Conservation (phyloP, 2,113 vertebrate genomes). For the Pipa parva region DNA sequence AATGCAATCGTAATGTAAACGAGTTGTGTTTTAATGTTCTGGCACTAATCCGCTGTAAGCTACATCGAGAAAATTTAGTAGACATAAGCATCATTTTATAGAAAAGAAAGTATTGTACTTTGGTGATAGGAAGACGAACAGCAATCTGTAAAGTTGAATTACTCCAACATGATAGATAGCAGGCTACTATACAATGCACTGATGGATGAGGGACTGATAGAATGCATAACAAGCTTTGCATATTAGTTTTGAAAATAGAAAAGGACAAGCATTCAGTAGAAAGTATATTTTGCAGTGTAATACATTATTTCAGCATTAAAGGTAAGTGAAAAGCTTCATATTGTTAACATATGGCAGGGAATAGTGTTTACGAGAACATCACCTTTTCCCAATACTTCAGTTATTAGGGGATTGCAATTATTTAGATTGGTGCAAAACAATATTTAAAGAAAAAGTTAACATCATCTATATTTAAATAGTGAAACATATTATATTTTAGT, state of each 20-base stretch:
- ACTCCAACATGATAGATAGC: constrained; percentile 33
- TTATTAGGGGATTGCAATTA: no score
- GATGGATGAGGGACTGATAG: constrained; percentile 29
- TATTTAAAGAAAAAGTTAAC: no score
- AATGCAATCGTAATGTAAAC: constrained; percentile 8
- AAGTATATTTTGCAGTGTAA: no score
- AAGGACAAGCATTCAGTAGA: constrained; percentile 1
- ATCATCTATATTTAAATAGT: no score
- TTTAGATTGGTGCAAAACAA: no score
- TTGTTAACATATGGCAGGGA: no score
- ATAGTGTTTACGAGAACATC: no score
- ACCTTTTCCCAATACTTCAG: no score
- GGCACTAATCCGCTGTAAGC: constrained; percentile 11
- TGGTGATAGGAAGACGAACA: constrained; percentile 32
- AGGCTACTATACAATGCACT: constrained; percentile 1
- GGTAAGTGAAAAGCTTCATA: no score
- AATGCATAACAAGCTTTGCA: constrained; percentile 28
- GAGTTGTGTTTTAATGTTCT: constrained; percentile 15
- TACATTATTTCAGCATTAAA: no score
- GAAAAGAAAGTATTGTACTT: constrained; percentile 24
- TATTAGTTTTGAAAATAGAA: constrained; percentile 4
- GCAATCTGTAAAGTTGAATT: constrained; percentile 25
- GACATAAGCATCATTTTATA: constrained; percentile 34
- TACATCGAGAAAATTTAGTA: constrained; percentile 24
- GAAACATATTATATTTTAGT: no score